A percentile compares a stretch with the other conserved stretches of the same genome.
Conservation (phyloP, 2,797 vertebrate genomes). For the Staurois parvus region DNA sequence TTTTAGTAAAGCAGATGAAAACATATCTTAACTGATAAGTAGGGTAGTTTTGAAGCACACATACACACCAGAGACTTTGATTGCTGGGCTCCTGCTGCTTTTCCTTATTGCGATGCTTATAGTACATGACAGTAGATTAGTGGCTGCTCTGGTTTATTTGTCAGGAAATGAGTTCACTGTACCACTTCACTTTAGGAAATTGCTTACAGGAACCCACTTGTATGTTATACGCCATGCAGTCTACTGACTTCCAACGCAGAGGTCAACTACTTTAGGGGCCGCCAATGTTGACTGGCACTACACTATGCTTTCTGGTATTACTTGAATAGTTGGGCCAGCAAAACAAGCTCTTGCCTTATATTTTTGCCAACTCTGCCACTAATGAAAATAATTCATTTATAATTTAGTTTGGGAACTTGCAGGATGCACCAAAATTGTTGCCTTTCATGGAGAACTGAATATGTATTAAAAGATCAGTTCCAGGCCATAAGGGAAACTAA, state of each 20-base stretch:
- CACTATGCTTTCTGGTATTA: too few species aligned
- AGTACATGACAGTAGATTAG: neutral
- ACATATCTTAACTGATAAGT: neutral
- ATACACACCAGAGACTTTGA: neutral
- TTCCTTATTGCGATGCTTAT: neutral
- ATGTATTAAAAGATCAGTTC: too few species aligned
- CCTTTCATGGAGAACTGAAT: too few species aligned
- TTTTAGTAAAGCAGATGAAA: neutral
- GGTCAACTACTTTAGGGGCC: slow-evolving; percentile 18
- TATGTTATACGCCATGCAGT: slow-evolving; percentile 27
- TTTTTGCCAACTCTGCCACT: too few species aligned
- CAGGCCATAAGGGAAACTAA: too few species aligned
- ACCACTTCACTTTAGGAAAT: slow-evolving; percentile 60
- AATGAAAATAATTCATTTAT: too few species aligned
- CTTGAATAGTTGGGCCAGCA: too few species aligned
- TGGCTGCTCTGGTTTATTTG: slow-evolving; percentile 21
- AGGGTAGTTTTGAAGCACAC: neutral
- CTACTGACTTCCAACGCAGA: slow-evolving; percentile 38
- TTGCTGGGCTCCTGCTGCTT: neutral
- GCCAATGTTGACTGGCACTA: neutral
- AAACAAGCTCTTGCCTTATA: too few species aligned
- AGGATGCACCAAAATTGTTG: too few species aligned
- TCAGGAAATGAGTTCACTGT: slow-evolving; percentile 53
- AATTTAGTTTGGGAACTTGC: too few species aligned
- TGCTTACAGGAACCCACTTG: slow-evolving; percentile 45